Conservation (phyloP, 2,797 vertebrate genomes). For the Todus mexicanus region DNA sequence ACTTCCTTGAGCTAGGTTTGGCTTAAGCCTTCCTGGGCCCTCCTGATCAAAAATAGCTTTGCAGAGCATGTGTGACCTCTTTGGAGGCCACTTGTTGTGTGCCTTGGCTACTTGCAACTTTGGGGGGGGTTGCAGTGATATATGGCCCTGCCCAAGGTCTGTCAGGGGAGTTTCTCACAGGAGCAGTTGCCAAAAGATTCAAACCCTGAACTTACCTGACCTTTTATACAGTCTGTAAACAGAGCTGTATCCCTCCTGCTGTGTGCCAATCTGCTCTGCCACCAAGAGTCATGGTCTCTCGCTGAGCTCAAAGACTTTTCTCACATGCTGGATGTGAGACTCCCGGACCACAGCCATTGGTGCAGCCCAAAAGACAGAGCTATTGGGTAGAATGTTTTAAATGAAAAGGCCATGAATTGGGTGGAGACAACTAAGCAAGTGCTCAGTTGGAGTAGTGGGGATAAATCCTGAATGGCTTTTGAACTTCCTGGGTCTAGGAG, state of each 20-base stretch:
- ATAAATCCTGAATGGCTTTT: background rate
- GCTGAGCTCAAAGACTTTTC: background rate
- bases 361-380: background rate
- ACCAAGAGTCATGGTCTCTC: background rate
- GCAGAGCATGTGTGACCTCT: background rate
- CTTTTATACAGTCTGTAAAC: background rate
- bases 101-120: background rate
- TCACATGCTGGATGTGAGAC: background rate
- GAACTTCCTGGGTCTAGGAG: background rate
- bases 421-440: background rate
- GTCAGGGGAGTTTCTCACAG: background rate
- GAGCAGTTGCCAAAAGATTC: background rate
- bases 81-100: background rate
- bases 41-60: background rate
- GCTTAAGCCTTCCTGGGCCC: constrained; percentile 28
- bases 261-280: background rate
- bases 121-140: fast-evolving
- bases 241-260: fast-evolving
- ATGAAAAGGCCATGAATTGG: background rate
- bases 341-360: fast-evolving
- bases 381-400: background rate
- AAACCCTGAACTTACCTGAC: background rate
- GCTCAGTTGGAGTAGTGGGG: background rate
- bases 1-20: background rate
- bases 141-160: background rate